Evolutionary conservation across 2,797 vertebrate species (phyloP).

Genomic region (Periophthalmus magnuspinnatus): DNA sequence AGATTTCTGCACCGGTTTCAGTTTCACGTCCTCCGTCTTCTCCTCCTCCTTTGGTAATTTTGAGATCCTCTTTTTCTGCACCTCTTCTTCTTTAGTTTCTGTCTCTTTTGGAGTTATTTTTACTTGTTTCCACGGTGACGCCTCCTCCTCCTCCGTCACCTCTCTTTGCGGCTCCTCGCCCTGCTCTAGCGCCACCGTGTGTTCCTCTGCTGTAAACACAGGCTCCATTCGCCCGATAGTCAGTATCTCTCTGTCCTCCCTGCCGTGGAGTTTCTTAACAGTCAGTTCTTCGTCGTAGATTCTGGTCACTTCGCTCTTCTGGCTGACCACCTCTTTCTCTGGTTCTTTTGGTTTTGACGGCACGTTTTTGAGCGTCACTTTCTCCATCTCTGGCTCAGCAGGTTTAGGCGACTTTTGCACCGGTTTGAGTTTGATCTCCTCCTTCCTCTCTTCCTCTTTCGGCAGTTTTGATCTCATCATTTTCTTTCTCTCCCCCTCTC

Average conservation of each 20-base stretch:
- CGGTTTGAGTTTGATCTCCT: constrained; percentile 52
- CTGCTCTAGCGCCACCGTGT: constrained; percentile 22
- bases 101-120: constrained; percentile 18
- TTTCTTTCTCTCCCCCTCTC: constrained; percentile 52
- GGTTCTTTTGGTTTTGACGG: constrained; percentile 55
- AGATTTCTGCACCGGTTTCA: constrained; percentile 53
- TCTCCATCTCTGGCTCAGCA: constrained; percentile 61
- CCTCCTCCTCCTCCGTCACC: background rate
- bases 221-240: constrained; percentile 49
- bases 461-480: constrained; percentile 39
- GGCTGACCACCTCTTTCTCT: constrained; percentile 46
- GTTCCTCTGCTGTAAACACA: constrained; percentile 53
- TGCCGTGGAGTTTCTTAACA: constrained; percentile 47
- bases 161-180: constrained; percentile 42
- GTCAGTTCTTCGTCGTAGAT: constrained; percentile 42
- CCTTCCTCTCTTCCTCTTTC: constrained; percentile 43
- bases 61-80: constrained; percentile 54
- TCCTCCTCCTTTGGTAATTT: constrained; percentile 48
- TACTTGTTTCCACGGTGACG: background rate
- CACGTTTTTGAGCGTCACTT: constrained; percentile 63
- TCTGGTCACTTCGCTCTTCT: constrained; percentile 44
- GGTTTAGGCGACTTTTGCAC: constrained; percentile 37
- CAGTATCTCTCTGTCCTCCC: constrained; percentile 57
- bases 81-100: constrained; percentile 30
- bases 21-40: constrained; percentile 43